Conservation (phyloP, 2,113 vertebrate genomes). For the Hassar affinis region DNA sequence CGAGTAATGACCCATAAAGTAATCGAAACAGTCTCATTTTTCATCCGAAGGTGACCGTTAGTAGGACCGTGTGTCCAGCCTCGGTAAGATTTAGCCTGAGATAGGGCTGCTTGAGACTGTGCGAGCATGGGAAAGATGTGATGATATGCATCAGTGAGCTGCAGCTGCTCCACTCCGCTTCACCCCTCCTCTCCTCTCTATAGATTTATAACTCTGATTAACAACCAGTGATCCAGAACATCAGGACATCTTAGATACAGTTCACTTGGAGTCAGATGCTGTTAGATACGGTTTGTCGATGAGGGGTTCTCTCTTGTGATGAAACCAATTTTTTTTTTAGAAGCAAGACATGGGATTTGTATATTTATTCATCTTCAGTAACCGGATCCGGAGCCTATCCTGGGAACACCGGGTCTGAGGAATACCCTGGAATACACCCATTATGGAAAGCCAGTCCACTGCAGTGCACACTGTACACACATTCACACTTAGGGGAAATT, state of each 20-base stretch:
- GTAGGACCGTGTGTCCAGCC: slow-evolving; percentile 22
- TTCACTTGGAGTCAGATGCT: slow-evolving; percentile 21
- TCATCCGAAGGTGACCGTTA: slow-evolving; percentile 19
- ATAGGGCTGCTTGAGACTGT: slow-evolving; percentile 19
- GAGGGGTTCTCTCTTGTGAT: background rate
- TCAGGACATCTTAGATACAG: slow-evolving; percentile 38
- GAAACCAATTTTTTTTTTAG: background rate
- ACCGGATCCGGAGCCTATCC: background rate
- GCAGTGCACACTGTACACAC: background rate
- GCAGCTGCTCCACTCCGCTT: slow-evolving; percentile 38
- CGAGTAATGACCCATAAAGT: slow-evolving; percentile 20
- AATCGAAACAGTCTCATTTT: slow-evolving; percentile 44
- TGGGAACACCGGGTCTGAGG: background rate
- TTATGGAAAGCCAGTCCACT: background rate
- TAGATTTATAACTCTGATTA: slow-evolving; percentile 51
- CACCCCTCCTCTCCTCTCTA: slow-evolving; percentile 23
- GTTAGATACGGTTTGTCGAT: slow-evolving; percentile 12
- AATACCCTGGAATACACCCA: background rate
- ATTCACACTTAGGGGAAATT: background rate
- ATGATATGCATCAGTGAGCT: slow-evolving; percentile 37
- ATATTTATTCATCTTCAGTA: background rate
- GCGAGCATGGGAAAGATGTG: slow-evolving; percentile 28
- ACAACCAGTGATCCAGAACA: slow-evolving; percentile 50
- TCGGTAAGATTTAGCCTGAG: background rate
- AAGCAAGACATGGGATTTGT: background rate